Evolutionary conservation across 2,888 invertebrate genomes (phyloP), one percentile per base, ranked within the genome.

Genomic region (Xylota sylvarum): DNA sequence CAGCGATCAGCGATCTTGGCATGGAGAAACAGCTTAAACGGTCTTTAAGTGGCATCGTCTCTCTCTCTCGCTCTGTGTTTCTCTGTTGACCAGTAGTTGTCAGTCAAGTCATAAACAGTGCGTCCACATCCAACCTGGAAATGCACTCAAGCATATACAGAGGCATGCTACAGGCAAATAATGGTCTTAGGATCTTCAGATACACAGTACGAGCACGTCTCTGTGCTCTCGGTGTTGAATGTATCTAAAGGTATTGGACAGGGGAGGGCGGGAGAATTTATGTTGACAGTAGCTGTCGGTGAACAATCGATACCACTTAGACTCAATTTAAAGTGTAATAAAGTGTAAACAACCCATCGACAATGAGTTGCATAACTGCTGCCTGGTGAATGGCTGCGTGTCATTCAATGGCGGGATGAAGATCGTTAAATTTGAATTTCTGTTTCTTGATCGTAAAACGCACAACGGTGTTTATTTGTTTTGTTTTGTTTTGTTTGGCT

Each of bases 261-360:
- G 14, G 10, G 37, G 37, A 37, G 37, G 32, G 32, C 4, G 7
- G 30, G 60, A 70, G 37, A 62, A 86, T 86, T 82, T 86, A 86
- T 82, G 82, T 77, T 86, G 86, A 82, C 86, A 86, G 86, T 73
- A 86, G 82, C 86, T 86, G 86, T 86, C 82, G 60, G 72, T 77
- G 64, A 82, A 86, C 86, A 86, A 82, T 86, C 82, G 82, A 86
- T 86, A 67, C 82, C 82, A 86, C 86, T 86, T 86, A 86, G 72
- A 67, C 56, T 46, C 86, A 77, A 86, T 82, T 73, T 77, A 82
- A 82, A 82, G 82, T 73, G 72, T 73, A 86, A 86, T 82, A 86
- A 86, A 86, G 77, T 82, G 82, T 78, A 86, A 86, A 82, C 86
- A 81, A 82, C 72, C 70, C 52, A 62, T 67, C 40, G 67, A 81